Evolutionary conservation across 2,888 invertebrate genomes (phyloP), one percentile per base, ranked within the genome.

Genomic region (Drosophila neotestacea): DNA sequence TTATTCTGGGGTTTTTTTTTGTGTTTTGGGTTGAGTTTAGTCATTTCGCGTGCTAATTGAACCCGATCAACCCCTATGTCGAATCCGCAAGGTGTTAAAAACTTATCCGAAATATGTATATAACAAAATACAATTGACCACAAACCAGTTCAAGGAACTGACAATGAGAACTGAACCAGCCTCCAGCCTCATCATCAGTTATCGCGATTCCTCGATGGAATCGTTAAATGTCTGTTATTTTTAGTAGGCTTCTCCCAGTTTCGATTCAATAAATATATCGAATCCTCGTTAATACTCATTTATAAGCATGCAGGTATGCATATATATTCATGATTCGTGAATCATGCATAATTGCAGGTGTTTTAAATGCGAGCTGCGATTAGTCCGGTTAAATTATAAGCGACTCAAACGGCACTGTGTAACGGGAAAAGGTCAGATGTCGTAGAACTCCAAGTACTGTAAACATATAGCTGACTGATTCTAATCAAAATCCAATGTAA

Each of bases 341-440:
- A 36, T 60, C 59, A 60, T 41, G 27, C 47, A 13, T 63, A 58
- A 58, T 64, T 50, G 34, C 64, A 64, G 64, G 50, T 58, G 64
- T 64, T 50, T 47, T 16, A 46, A 47, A 16, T 10, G 4, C 32
- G 22, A 11, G 2, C n/a, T 42, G 55, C 22, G 34, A 55, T 55
- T 56, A 44, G 44, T 28, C 47, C 16, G 44, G 28, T 47, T 58
- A 58, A 38, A 28, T 36, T 47, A 13, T 11, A 28, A 46, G 22
- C 22, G 13, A 4, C 27, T 56, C 56, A 34, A 58, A 58, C 16
- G 56, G 46, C 36, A 58, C 56, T 58, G 34, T 36, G 28, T 30
- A 51, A 34, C 7, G 32, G 13, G 9, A 11, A 51, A 51, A 61
- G 61, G 16, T 62, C 61, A 62, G 41, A 50, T 7, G 50, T 51